These are phyloP conservation scores for Lycaon pictus DNA, from an alignment of 2,113 vertebrate species.

Conservation along the genomic window DNA sequence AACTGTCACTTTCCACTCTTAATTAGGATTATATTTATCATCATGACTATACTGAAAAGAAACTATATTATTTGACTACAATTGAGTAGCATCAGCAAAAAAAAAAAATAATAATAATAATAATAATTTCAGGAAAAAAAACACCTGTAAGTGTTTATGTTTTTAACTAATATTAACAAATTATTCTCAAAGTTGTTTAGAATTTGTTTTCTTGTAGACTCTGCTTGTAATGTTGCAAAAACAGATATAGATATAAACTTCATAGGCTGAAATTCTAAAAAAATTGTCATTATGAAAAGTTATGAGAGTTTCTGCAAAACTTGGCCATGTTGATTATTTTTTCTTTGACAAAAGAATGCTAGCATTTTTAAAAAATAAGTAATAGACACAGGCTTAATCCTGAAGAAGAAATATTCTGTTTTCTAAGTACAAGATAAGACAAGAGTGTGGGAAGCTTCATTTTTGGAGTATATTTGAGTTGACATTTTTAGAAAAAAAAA, in stretches of 20 bases:
- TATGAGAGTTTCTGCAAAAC: background rate
- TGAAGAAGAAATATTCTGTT: background rate
- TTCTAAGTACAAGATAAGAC: background rate
- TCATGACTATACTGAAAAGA: background rate
- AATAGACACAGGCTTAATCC: background rate
- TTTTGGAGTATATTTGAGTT: background rate
- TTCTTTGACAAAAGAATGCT: background rate
- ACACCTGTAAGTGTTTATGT: background rate
- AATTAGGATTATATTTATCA: too few relatives aligned
- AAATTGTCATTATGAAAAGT: background rate
- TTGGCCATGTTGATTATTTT: background rate
- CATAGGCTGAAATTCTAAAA: background rate
- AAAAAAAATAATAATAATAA: too few relatives aligned
- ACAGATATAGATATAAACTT: background rate
- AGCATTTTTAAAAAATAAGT: background rate
- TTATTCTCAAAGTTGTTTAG: background rate
- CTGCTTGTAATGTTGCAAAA: background rate
- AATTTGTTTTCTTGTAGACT: background rate
- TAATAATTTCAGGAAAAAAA: background rate
- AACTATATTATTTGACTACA: background rate
- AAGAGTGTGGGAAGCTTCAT: background rate
- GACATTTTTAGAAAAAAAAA: background rate
- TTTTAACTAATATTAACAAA: background rate
- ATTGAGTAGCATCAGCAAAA: background rate
- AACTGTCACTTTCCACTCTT: background rate